phyloP scores from a whole-genome alignment of 2,113 vertebrate species.

The Caloenas nicobarica region DNA sequence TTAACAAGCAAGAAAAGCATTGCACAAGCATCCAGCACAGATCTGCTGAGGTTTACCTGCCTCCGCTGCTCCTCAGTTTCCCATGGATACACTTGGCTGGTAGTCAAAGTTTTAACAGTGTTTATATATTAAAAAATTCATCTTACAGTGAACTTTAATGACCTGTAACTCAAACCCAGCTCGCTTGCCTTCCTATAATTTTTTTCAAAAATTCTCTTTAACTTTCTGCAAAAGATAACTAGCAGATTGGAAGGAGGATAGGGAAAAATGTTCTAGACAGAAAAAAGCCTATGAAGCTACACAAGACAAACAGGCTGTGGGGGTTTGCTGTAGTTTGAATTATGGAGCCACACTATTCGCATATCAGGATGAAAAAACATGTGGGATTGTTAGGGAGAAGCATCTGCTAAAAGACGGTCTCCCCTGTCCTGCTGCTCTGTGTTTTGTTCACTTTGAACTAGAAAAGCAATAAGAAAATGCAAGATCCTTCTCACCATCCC shows the following conservation, averaged over 20 bases:
- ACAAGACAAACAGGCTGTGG: not conserved
- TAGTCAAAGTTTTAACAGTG: not conserved
- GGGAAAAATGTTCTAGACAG: not conserved
- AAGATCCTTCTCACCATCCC: not conserved
- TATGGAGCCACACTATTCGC: not conserved
- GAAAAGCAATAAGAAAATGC: not conserved
- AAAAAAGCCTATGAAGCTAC: not conserved
- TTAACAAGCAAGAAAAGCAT: not conserved
- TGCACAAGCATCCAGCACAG: not conserved
- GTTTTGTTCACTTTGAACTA: not conserved
- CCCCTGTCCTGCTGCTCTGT: not conserved
- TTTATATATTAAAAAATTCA: conserved; percentile 45
- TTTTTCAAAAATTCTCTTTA: not conserved
- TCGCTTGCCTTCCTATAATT: conserved; percentile 2
- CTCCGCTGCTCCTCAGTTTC: not conserved
- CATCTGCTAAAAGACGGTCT: not conserved
- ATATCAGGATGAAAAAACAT: not conserved
- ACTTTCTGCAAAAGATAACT: conserved; percentile 18
- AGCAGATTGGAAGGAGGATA: not conserved
- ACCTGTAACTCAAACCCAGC: conserved; percentile 39
- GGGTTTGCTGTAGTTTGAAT: not conserved
- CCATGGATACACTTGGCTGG: conserved; percentile 21
- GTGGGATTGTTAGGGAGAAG: not conserved
- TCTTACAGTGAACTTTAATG: conserved; percentile 46
- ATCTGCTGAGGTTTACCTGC: conserved; percentile 26